A percentile compares a stretch with the other conserved stretches of the same genome.
Conservation (phyloP, 2,888 invertebrate species). For the Papilio protenor region DNA sequence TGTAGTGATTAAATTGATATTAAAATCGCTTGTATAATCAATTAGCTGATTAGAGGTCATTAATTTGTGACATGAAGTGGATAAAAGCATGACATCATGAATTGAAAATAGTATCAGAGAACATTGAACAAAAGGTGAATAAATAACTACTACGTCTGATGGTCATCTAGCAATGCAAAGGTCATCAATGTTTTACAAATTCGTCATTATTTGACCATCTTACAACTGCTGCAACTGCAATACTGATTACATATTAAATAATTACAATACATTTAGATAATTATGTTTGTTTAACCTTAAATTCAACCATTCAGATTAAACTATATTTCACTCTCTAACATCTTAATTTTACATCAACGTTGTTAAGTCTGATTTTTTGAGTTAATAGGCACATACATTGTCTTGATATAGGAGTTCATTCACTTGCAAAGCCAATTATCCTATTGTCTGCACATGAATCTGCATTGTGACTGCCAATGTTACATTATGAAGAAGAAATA, state of each 20-base stretch:
- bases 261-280: background rate
- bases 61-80: slow-evolving; percentile 62
- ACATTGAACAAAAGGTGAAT: slow-evolving; percentile 48
- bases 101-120: slow-evolving; percentile 77
- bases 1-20: slow-evolving; percentile 6
- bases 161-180: background rate
- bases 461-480: background rate
- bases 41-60: slow-evolving; percentile 15
- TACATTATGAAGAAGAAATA: background rate
- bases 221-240: background rate
- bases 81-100: slow-evolving; percentile 73
- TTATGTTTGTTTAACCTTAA: background rate
- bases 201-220: background rate
- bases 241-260: background rate
- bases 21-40: background rate
- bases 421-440: slow-evolving; percentile 36
- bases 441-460: slow-evolving; percentile 22
- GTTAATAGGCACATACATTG: slow-evolving; percentile 30
- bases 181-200: background rate
- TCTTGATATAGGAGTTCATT: slow-evolving; percentile 29
- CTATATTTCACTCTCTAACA: too few species aligned
- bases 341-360: background rate
- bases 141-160: background rate
- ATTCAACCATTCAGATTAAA: background rate
- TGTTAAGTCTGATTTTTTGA: background rate